phyloP scores from a whole-genome alignment of 35 echinoderm and acorn worm genomes.

The Eucidaris tribuloides region DNA sequence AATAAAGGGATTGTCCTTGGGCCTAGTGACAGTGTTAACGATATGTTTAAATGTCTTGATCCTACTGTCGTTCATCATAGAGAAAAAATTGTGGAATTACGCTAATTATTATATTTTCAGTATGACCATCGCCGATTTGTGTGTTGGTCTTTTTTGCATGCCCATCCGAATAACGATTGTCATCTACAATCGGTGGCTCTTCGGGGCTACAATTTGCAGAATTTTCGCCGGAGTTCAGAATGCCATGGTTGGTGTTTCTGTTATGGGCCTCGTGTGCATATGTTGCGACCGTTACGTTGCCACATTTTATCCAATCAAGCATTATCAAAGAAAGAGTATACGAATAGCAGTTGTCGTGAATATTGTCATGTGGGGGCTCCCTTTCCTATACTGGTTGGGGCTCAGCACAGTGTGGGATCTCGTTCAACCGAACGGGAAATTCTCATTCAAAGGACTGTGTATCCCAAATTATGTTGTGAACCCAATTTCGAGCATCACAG shows the following conservation, averaged over 20 bases:
- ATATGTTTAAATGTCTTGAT: neutral
- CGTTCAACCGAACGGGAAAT: neutral
- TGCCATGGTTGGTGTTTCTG: neutral
- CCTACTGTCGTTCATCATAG: neutral
- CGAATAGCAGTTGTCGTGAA: neutral
- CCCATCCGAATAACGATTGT: neutral
- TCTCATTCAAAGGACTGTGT: neutral
- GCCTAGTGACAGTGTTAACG: too few relatives aligned
- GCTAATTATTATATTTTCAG: conserved; percentile 17
- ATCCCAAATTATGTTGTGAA: neutral
- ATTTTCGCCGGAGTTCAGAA: neutral
- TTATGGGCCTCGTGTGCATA: neutral
- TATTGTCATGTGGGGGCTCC: neutral
- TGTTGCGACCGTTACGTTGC: conserved; percentile 41
- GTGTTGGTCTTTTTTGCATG: conserved; percentile 14
- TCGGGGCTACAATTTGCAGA: conserved; percentile 8
- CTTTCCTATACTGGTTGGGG: neutral
- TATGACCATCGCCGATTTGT: neutral
- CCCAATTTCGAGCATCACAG: neutral
- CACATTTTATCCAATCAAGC: conserved; percentile 5
- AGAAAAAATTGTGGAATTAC: conserved; percentile 27
- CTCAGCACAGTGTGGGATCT: neutral
- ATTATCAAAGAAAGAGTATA: conserved; percentile 1
- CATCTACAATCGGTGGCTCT: neutral
- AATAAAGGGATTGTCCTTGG: too few relatives aligned